Evolutionary conservation across 2,797 vertebrate species (phyloP).

Genomic region (Enteromius argenteus): DNA sequence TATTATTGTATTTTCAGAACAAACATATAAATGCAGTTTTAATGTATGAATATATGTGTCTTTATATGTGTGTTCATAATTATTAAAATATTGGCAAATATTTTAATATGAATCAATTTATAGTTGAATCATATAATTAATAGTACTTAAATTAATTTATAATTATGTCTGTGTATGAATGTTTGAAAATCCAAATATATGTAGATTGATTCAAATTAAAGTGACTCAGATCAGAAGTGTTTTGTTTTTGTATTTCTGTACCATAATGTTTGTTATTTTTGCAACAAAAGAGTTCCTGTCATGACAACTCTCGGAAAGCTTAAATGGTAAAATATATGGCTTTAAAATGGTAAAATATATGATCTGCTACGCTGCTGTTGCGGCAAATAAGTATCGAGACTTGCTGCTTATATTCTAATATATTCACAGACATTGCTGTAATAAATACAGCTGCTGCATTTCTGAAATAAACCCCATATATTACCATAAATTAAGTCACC

Average conservation of each 20-base stretch:
- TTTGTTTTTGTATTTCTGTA: slow-evolving; percentile 4
- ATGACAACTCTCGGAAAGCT: background rate
- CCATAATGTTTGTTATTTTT: background rate
- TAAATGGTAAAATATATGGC: background rate
- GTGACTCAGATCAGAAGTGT: background rate
- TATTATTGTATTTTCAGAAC: background rate
- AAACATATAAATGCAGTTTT: background rate
- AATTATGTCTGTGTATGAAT: background rate
- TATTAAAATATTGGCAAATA: background rate
- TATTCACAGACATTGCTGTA: background rate
- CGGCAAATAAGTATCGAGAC: background rate
- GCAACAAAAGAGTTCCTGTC: background rate
- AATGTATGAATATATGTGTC: background rate
- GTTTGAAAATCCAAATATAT: background rate
- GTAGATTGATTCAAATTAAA: background rate
- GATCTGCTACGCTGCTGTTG: background rate
- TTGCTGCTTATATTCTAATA: background rate
- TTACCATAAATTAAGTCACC: background rate
- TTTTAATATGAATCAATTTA: background rate
- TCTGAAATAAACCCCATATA: background rate
- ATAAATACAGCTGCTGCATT: background rate
- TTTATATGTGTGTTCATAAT: background rate
- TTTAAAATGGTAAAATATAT: background rate
- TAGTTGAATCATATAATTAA: background rate
- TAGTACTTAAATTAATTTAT: background rate